These are phyloP conservation scores for Clarias macrocephalus DNA, from an alignment of 2,113 vertebrate species.

Conservation along the genomic window DNA sequence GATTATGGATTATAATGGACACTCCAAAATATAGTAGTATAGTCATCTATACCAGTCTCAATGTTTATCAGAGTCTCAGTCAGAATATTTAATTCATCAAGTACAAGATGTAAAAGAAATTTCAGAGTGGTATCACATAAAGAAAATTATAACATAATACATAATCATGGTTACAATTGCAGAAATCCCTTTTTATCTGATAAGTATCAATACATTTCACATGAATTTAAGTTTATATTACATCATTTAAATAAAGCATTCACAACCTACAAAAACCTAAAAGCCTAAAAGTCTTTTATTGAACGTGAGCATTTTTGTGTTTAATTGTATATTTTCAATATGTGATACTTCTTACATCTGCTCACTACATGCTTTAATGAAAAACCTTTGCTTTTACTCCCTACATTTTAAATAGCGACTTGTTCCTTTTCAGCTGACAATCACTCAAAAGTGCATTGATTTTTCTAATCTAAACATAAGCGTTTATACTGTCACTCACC, in stretches of 20 bases:
- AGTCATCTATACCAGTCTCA: background rate
- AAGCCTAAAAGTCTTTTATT: background rate
- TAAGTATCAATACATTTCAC: background rate
- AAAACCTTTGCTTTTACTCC: no score
- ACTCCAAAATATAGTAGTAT: background rate
- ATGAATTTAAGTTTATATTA: background rate
- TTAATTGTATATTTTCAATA: no score
- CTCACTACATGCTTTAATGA: no score
- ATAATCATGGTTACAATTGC: background rate
- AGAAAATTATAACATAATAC: background rate
- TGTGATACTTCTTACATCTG: no score
- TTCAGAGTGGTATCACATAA: background rate
- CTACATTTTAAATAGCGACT: no score
- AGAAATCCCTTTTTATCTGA: background rate
- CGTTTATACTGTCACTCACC: no score
- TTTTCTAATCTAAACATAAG: no score
- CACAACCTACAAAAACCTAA: background rate
- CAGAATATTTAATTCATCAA: background rate
- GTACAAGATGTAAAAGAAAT: background rate
- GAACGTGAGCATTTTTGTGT: no score
- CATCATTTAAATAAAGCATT: background rate
- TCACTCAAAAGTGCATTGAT: no score
- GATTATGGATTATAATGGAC: background rate
- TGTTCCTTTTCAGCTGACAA: no score
- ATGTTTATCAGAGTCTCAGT: background rate